These are phyloP conservation scores for Macrocentrus cingulum DNA, from an alignment of 1,140 invertebrate genomes.

Conservation along the genomic window DNA sequence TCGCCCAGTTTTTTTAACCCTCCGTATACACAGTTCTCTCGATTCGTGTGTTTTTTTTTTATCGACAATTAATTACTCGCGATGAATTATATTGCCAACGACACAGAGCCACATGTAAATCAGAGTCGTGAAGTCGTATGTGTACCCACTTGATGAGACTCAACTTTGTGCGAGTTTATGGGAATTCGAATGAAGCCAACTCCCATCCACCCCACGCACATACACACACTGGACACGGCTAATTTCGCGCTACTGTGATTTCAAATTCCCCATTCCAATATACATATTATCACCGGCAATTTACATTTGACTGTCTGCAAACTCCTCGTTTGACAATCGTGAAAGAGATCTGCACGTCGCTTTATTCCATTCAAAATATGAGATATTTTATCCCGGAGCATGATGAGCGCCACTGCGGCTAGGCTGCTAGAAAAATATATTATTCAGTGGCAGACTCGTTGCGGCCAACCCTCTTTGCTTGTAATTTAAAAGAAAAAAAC, in stretches of 20 bases:
- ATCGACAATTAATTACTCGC: no score
- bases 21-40: no score
- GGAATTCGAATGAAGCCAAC: background rate
- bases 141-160: conserved; percentile 9
- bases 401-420: no score
- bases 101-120: no score
- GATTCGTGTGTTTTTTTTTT: conserved; percentile 19
- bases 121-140: background rate
- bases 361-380: background rate
- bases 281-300: conserved; percentile 20
- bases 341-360: no score
- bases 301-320: conserved; percentile 16
- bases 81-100: no score
- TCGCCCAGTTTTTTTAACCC: conserved; percentile 45
- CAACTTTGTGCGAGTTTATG: background rate
- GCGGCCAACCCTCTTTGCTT: no score
- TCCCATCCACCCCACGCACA: background rate
- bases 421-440: no score
- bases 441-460: no score
- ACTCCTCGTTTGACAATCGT: no score
- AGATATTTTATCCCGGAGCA: background rate
- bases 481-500: no score
- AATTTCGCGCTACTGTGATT: conserved; percentile 26
- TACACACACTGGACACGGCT: conserved; percentile 17
- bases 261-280: conserved; percentile 5